A percentile compares a stretch with the other conserved stretches of the same genome.
Conservation (phyloP, 1,140 invertebrate genomes). For the Eumeta japonica region DNA sequence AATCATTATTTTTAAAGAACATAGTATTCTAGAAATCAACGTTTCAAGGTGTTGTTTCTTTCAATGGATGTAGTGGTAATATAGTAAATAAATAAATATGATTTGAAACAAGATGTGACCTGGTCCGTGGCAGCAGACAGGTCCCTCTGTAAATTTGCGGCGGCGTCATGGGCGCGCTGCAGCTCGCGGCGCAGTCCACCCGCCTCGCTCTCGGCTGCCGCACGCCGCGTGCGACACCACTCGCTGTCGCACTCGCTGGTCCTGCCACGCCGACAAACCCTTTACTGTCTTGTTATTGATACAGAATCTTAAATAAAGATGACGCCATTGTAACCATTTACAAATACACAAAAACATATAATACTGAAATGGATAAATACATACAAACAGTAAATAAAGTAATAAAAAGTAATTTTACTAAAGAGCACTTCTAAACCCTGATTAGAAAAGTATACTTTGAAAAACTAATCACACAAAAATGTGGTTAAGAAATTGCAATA, state of each 20-base stretch:
- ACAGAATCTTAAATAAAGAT: not conserved
- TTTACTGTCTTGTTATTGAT: not conserved
- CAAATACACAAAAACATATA: not conserved
- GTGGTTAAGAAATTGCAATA: not conserved
- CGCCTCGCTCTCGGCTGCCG: conserved; percentile 27
- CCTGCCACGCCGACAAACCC: conserved; percentile 15
- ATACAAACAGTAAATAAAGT: too few relatives aligned
- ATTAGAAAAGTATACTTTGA: too few relatives aligned
- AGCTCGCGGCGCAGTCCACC: conserved; percentile 33
- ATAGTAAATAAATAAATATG: too few relatives aligned
- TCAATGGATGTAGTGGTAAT: too few relatives aligned
- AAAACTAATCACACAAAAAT: conserved; percentile 2
- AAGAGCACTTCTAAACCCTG: too few relatives aligned
- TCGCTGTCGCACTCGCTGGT: conserved; percentile 37
- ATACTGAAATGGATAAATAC: not conserved
- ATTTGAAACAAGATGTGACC: too few relatives aligned
- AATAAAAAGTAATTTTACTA: too few relatives aligned
- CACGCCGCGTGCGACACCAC: conserved; percentile 29
- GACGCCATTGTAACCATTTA: not conserved
- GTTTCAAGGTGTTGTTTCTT: too few relatives aligned
- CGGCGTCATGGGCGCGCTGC: conserved; percentile 25
- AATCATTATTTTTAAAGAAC: too few relatives aligned
- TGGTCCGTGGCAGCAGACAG: conserved; percentile 27
- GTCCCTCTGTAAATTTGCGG: conserved; percentile 24
- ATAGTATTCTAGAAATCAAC: too few relatives aligned